phyloP scores from a whole-genome alignment of 1,140 invertebrate genomes.

The Branchinecta lindahli region DNA sequence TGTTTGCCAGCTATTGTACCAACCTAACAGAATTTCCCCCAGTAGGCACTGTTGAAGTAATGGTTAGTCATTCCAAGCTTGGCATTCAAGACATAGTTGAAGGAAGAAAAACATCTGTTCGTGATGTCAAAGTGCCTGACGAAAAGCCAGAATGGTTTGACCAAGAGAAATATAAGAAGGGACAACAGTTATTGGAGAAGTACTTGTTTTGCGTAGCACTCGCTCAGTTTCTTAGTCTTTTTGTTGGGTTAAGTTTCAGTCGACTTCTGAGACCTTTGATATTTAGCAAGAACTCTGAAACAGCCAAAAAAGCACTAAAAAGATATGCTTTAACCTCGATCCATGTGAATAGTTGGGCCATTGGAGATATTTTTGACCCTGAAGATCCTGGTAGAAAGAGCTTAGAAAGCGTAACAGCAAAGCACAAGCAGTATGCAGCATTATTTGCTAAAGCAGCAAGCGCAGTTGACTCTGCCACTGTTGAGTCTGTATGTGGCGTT shows the following conservation, averaged over 20 bases:
- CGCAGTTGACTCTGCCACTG: neutral
- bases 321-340: constrained; percentile 55
- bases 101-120: neutral
- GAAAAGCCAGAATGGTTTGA: constrained; percentile 34
- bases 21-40: too few species aligned
- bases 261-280: constrained; percentile 46
- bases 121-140: constrained; percentile 6
- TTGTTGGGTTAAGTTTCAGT: constrained; percentile 42
- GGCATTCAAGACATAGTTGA: neutral
- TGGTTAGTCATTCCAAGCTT: too few species aligned
- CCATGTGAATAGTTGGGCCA: constrained; percentile 57
- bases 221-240: constrained; percentile 39
- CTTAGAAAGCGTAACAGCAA: constrained; percentile 32
- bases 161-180: constrained; percentile 39
- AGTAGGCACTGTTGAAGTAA: too few species aligned
- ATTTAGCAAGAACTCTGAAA: constrained; percentile 45
- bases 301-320: constrained; percentile 45
- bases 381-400: constrained; percentile 32
- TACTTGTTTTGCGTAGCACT: constrained; percentile 37
- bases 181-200: constrained; percentile 21
- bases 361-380: constrained; percentile 39
- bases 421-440: constrained; percentile 32
- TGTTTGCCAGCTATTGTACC: too few species aligned
- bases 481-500: neutral
- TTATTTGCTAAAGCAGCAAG: neutral